Percentiles rank a stretch among this genome's conserved stretches.
Conservation (phyloP, 2,888 invertebrate genomes). For the Digitonthophagus gazella region DNA sequence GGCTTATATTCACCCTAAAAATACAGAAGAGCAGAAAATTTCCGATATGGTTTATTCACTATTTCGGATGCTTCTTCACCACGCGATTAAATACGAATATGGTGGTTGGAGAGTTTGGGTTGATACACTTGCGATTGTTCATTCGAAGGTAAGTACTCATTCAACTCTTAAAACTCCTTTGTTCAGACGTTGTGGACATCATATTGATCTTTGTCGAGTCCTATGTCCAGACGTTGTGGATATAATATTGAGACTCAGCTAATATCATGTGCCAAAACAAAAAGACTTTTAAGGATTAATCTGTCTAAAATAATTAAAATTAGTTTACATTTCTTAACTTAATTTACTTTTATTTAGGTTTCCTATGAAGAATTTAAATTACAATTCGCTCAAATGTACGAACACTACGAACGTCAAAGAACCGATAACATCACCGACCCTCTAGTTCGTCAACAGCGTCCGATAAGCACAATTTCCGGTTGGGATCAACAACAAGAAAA, state of each 20-base stretch:
- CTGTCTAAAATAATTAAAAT: neutral
- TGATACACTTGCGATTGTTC: conserved; percentile 97
- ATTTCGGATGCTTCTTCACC: conserved; percentile 96
- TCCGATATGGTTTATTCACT: conserved; percentile 98
- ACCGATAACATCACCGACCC: conserved; percentile 96
- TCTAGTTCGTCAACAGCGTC: conserved; percentile 85
- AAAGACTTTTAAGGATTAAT: neutral
- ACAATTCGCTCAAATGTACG: conserved; percentile 97
- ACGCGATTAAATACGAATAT: conserved; percentile 98
- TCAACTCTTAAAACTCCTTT: too few species aligned
- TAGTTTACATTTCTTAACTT: neutral
- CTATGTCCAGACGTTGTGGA: too few species aligned
- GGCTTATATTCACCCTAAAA: conserved; percentile 97
- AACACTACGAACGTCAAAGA: conserved; percentile 90
- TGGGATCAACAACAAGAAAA: conserved; percentile 71
- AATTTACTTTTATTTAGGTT: conserved; percentile 63
- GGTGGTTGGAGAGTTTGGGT: conserved; percentile 99
- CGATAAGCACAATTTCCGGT: conserved; percentile 95
- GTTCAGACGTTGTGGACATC: too few species aligned
- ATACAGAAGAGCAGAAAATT: conserved; percentile 91
- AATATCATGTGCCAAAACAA: too few species aligned
- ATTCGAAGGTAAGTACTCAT: conserved; percentile 82
- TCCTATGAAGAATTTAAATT: conserved; percentile 97
- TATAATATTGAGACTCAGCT: too few species aligned
- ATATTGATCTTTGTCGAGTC: too few species aligned